These are phyloP conservation scores for Diarsia dahlii DNA, from an alignment of 2,888 invertebrate genomes.

Conservation along the genomic window DNA sequence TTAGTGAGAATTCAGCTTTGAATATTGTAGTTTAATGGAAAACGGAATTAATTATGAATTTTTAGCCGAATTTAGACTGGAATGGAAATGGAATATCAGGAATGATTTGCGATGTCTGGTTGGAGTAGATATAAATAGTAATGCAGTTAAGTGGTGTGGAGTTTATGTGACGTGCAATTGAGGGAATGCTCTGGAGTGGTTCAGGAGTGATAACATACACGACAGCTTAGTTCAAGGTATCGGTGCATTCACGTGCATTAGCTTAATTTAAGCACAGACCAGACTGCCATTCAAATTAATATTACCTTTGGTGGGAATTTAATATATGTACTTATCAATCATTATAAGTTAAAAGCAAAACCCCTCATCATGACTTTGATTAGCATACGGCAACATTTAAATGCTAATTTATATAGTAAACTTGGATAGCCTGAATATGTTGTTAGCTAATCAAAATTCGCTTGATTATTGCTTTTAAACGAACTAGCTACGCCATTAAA, in stretches of 20 bases:
- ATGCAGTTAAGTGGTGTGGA: conserved; percentile 46
- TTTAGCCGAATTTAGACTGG: conserved; percentile 53
- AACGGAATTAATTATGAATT: conserved; percentile 69
- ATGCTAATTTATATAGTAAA: too few relatives aligned
- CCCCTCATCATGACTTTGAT: too few relatives aligned
- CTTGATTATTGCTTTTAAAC: too few relatives aligned
- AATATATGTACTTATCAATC: too few relatives aligned
- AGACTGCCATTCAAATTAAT: background rate
- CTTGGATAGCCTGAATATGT: too few relatives aligned
- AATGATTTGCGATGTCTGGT: conserved; percentile 44
- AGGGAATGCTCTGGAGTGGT: conserved; percentile 59
- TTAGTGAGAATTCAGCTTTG: conserved; percentile 64
- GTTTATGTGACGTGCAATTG: conserved; percentile 65
- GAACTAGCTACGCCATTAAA: too few relatives aligned
- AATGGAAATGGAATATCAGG: conserved; percentile 47
- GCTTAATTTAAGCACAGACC: conserved; percentile 12
- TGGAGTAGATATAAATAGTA: conserved; percentile 47
- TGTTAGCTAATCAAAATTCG: too few relatives aligned
- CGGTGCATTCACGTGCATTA: conserved; percentile 68
- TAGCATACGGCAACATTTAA: too few relatives aligned
- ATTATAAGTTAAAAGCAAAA: too few relatives aligned
- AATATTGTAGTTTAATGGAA: conserved; percentile 62
- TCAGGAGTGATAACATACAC: conserved; percentile 67
- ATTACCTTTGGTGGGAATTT: background rate
- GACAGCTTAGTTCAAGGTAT: conserved; percentile 77